Conservation (phyloP, 2,797 vertebrate species). For the Amblyopsis hoosieri region DNA sequence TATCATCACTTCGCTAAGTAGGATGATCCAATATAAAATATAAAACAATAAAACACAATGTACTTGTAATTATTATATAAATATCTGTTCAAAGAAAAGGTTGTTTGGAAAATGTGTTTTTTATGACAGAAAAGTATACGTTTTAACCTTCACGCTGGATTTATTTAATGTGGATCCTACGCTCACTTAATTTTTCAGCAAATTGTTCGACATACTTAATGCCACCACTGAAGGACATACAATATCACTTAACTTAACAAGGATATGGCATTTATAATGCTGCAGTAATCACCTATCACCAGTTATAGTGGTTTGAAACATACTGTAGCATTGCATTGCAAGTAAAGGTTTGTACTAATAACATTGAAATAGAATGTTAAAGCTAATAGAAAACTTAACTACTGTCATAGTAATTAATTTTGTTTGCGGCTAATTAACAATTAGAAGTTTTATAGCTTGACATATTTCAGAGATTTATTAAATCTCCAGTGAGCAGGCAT, state of each 20-base stretch:
- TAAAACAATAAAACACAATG: no score
- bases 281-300: neutral
- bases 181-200: slow-evolving; percentile 19
- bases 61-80: no score
- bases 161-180: slow-evolving; percentile 26
- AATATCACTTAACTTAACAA: slow-evolving; percentile 15
- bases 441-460: slow-evolving; percentile 25
- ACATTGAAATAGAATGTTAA: no score
- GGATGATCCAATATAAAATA: no score
- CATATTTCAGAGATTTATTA: slow-evolving; percentile 17
- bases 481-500: slow-evolving; percentile 9
- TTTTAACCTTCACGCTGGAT: slow-evolving; percentile 44
- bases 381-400: no score
- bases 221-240: slow-evolving; percentile 38
- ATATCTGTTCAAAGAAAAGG: slow-evolving; percentile 16
- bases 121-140: slow-evolving; percentile 7
- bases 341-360: neutral
- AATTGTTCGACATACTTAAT: slow-evolving; percentile 27
- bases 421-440: slow-evolving; percentile 37
- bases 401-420: slow-evolving; percentile 21
- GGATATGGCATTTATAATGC: slow-evolving; percentile 3
- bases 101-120: slow-evolving; percentile 29
- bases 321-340: neutral
- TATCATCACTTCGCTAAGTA: no score
- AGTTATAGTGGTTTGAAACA: neutral